Base-by-base conservation (phyloP, 2,113 vertebrate genomes). In the Corydoras sp. region DNA sequence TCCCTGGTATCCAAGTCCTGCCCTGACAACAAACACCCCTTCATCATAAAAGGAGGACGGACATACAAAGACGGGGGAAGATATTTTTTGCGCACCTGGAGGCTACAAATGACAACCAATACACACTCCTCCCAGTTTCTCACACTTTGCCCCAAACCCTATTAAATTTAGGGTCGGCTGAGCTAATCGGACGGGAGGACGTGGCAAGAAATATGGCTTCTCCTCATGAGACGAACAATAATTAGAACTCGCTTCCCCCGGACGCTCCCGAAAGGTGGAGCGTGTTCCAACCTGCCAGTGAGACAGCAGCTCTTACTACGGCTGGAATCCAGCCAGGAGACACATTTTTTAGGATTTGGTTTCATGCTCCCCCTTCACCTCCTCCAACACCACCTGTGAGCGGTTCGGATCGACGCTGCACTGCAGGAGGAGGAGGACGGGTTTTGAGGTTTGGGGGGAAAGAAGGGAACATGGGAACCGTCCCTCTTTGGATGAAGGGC, bases 21-120 rank as follows among this genome's bases (percentile, higher is more conserved):
- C 81, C 80, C 81, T 86, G 84, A 88, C 85, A 89, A 88, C 86
- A 89, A 83, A 89, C 84, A 88, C 85, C 82, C 86, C 85, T 84
- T 89, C 81, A 87, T 87, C 86, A 88, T 82, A 87, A 87, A 85
- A 86, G 75, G 71, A 80, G 84, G 64, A 79, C 72, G 69, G 69
- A 60, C 55, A 58, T 63, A 65, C 68, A 58, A 71, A 62, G 79
- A 70, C 67, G 84, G 74, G 82, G 35, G 77, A 76, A 72, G 68
- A 49, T 71, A 56, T 80, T 74, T 24, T 73, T 72, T 65, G 65
- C 31, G 10, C 12, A 43, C 65, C 65, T 68, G 31, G 65, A 58
- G 65, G 65, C 65, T 58, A 68, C 14, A 89, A 67, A 88, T 86
- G 85, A 81, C 80, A 87, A 74, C 76, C 81, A 85, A 86, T 88